Evolutionary conservation across 1,140 invertebrate species (phyloP), one percentile per base, ranked within the genome.

Genomic region (Scylla paramamosain): DNA sequence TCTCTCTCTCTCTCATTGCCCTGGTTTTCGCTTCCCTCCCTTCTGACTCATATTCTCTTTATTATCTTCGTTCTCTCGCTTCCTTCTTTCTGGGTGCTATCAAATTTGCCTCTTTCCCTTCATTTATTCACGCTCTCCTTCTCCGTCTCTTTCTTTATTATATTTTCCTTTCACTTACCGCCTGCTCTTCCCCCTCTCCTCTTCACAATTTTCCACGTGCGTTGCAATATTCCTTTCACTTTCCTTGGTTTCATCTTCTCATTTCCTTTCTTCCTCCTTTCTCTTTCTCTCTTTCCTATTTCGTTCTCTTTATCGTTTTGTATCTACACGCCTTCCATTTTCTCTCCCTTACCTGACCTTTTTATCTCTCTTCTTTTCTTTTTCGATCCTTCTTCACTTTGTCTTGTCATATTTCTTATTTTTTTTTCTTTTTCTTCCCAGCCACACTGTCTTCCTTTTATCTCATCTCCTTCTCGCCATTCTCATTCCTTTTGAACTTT

Each of bases 1-100:
- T 83, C 77, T 83, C 77, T 83, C 77, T 83, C 77, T 83, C 77
- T 83, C 77, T 83, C 77, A 83, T 83, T 29, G 29, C 25, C 29
- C 25, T 83, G 29, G 29, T 83, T n/a, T 25, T 83, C 25, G 77
- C 77, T 3, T 83, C 77, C 29, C 77, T 83, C 77, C 29, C 77
- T 83, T 39, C 39, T 39, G 39, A 39, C 39, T 39, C 39, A 39
- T 39, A 39, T 39, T 39, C 39, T 39, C 39, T 39, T 39, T 39
- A 39, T 39, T 39, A 39, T 39, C 77, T 83, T 83, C 77, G 20
- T 83, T 29, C 77, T 83, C 77, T 83, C 77, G 20, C 28, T 83
- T 83, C 77, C 77, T 83, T 29, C 28, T 83, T n/a, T 83, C 28
- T 83, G 20, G 20, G 20, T 83, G 20, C 28, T 83, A n/a, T 29